A percentile compares a stretch with the other conserved stretches of the same genome.
These are phyloP conservation scores for Ormia ochracea DNA, from an alignment of 2,888 invertebrate genomes.

Conservation along the genomic window DNA sequence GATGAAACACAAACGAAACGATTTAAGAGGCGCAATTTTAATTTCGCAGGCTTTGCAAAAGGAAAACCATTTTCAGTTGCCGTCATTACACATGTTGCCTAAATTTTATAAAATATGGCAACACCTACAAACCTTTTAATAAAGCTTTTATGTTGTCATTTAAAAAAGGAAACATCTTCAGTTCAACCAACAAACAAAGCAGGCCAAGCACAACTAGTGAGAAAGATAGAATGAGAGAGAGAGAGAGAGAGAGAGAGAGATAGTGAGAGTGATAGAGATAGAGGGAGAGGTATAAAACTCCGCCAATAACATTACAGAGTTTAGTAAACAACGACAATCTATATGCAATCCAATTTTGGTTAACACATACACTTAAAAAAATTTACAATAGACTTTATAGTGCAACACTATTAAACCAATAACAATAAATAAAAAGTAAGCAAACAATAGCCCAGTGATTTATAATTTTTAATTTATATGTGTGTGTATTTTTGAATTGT, in stretches of 20 bases:
- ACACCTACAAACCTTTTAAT: conserved; percentile 63
- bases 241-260: neutral
- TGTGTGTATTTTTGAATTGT: conserved; percentile 63
- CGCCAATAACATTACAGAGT: neutral
- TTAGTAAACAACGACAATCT: neutral
- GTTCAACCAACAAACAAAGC: conserved; percentile 12
- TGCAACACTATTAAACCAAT: conserved; percentile 48
- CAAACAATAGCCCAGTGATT: conserved; percentile 68
- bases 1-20: neutral
- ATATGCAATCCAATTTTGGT: conserved; percentile 40
- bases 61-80: conserved; percentile 36
- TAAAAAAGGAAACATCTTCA: conserved; percentile 40
- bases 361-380: conserved; percentile 59
- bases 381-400: conserved; percentile 57
- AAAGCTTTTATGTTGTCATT: conserved; percentile 29
- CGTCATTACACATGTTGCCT: conserved; percentile 57
- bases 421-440: conserved; percentile 64
- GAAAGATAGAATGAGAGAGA: neutral
- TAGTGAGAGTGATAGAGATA: neutral
- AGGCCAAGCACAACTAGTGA: neutral
- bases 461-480: conserved; percentile 62
- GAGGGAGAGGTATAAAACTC: neutral
- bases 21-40: neutral
- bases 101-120: conserved; percentile 66
- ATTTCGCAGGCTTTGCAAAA: neutral